These are phyloP conservation scores for Trematocara caparti DNA, from an alignment of 2,797 vertebrate genomes.

Conservation along the genomic window DNA sequence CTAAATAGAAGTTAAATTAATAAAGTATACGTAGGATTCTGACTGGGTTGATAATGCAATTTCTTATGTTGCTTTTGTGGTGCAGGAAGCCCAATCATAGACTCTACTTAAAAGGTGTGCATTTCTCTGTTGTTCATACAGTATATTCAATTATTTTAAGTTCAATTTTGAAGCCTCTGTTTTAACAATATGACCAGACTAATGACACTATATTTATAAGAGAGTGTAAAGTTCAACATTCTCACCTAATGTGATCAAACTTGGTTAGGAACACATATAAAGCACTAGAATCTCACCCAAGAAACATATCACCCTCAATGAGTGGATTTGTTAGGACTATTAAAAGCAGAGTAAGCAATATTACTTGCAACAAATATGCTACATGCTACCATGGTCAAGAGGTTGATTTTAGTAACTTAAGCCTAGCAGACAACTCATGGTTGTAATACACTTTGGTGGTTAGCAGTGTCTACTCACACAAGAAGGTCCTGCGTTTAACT, in stretches of 20 bases:
- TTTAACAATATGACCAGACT: neutral
- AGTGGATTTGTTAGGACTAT: neutral
- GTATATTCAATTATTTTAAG: neutral
- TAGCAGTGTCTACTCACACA: neutral
- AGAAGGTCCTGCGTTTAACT: neutral
- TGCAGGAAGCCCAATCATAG: neutral
- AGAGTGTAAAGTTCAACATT: neutral
- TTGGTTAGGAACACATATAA: neutral
- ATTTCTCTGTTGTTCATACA: neutral
- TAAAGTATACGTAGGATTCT: neutral
- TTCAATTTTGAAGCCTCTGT: neutral
- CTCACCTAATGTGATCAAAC: neutral
- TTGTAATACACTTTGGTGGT: neutral
- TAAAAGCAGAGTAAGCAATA: neutral
- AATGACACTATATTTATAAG: neutral
- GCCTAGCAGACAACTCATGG: neutral
- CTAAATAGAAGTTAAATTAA: neutral
- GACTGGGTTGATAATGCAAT: neutral
- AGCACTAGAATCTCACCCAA: neutral
- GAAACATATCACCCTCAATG: neutral
- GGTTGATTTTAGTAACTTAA: neutral
- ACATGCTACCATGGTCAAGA: neutral
- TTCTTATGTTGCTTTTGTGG: neutral
- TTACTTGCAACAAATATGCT: neutral
- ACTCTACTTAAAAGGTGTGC: neutral